These are phyloP conservation scores for Loris lydekkerianus DNA, from an alignment of 2,797 vertebrate species.

Conservation along the genomic window DNA sequence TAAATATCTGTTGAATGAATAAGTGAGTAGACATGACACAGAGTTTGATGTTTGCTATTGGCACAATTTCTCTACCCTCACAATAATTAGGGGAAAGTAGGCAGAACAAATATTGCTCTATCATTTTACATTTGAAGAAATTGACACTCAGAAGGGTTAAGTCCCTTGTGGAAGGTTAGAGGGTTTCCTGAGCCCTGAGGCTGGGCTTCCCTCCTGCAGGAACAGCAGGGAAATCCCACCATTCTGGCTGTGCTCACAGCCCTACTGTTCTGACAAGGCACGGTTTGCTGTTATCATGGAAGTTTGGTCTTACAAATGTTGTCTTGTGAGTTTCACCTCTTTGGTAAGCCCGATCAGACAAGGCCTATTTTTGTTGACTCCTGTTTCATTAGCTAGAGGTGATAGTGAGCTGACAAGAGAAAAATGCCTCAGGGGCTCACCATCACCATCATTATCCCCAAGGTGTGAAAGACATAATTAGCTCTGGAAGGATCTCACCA, in stretches of 20 bases:
- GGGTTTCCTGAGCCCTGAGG: not conserved
- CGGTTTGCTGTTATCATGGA: not conserved
- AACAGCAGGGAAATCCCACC: not conserved
- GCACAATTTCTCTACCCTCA: not conserved
- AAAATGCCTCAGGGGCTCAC: not conserved
- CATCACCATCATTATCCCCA: not conserved
- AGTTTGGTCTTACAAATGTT: not conserved
- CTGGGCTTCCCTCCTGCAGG: not conserved
- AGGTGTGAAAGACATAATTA: not conserved
- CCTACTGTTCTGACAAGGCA: not conserved
- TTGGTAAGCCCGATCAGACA: not conserved
- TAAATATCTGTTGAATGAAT: not conserved
- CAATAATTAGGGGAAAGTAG: not conserved
- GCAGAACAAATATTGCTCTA: not conserved
- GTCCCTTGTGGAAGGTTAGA: not conserved
- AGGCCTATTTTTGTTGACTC: not conserved
- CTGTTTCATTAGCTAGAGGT: not conserved
- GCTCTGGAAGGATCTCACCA: not conserved
- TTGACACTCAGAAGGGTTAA: not conserved
- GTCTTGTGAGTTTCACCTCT: not conserved
- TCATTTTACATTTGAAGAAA: not conserved
- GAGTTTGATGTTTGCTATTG: not conserved
- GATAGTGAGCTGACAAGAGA: not conserved
- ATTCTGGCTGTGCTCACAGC: accelerated
- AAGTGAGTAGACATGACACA: not conserved